Base-by-base conservation (phyloP, 2,797 vertebrate species). In the Jordanella pulchra region DNA sequence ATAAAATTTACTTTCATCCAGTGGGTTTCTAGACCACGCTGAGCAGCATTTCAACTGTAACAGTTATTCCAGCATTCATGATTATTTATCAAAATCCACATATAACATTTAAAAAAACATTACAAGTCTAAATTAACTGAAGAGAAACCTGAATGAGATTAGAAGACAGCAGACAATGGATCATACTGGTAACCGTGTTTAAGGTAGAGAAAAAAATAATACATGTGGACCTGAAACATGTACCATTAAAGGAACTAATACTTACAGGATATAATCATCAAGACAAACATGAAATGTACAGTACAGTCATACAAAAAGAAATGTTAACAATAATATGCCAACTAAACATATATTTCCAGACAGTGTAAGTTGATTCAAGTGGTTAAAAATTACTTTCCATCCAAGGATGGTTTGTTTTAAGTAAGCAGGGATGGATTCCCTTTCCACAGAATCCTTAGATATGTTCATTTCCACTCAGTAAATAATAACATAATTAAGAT, bases 21-120 rank as follows among this genome's bases (percentile, higher is more conserved):
- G 64, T 3, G 75, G 12, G 60, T 44, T 69, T 50, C 71, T 80
- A 81, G 35, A 73, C 79, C 88, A 84, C 80, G 77, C 13, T 75
- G 51, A 87, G 81, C 80, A 91, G 76, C 81, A 79, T 84, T 88
- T 91, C 66, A 86, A 87, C 77, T 86, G 92, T 92, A 94, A 94
- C 94, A 94, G 89, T 89, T 76, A 81, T 82, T 94, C 91, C 92
- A 93, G 89, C 82, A 90, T 78, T 78, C 61, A 55, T 82, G 39
- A 73, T 47, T 50, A 80, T 85, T 79, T 17, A 51, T 47, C 7
- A 21, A 69, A 66, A 69, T 14, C 53, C 39, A 75, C 1, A 72
- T 53, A 68, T 50, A 68, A 65, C 21, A 81, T 13, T 13, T 70
- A 85, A 11, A 75, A 84, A 76, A 71, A 78, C 18, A 30, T 15